Conservation (phyloP, 2,113 vertebrate species). For the Falcunculus frontatus region DNA sequence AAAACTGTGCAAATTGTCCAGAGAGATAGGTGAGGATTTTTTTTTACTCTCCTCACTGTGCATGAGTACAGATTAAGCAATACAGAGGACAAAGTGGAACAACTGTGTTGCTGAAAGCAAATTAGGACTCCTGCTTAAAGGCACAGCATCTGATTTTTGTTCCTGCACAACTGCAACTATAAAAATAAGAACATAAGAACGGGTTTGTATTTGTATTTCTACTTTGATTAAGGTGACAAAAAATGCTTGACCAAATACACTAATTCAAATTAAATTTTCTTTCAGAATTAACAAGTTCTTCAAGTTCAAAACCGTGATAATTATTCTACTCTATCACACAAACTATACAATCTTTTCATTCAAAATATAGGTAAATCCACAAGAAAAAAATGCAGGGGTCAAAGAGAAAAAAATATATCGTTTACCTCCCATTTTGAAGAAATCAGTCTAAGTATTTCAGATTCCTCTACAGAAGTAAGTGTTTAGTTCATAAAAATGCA, state of each 20-base stretch:
- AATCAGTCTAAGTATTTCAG: neutral
- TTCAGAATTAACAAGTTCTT: neutral
- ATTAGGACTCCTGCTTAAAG: conserved; percentile 56
- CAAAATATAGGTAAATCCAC: neutral
- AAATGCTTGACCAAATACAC: neutral
- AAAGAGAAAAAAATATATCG: neutral
- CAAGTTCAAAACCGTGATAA: neutral
- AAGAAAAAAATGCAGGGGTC: neutral
- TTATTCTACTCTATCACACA: neutral
- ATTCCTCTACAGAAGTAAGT: neutral
- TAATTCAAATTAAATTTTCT: neutral
- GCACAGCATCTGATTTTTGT: neutral
- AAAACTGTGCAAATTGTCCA: conserved; percentile 42
- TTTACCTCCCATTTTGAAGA: neutral
- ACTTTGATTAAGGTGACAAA: neutral
- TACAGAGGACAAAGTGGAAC: conserved; percentile 28
- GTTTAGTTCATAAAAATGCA: neutral
- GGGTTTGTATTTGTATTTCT: neutral
- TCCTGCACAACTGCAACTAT: neutral
- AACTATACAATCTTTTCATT: neutral
- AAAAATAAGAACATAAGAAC: neutral
- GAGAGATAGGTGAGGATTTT: neutral
- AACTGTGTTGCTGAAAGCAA: conserved; percentile 41
- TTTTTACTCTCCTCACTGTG: neutral
- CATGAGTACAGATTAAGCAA: conserved; percentile 34